Conservation (phyloP, 2,797 vertebrate genomes). For the Gymnopithys bicolor region DNA sequence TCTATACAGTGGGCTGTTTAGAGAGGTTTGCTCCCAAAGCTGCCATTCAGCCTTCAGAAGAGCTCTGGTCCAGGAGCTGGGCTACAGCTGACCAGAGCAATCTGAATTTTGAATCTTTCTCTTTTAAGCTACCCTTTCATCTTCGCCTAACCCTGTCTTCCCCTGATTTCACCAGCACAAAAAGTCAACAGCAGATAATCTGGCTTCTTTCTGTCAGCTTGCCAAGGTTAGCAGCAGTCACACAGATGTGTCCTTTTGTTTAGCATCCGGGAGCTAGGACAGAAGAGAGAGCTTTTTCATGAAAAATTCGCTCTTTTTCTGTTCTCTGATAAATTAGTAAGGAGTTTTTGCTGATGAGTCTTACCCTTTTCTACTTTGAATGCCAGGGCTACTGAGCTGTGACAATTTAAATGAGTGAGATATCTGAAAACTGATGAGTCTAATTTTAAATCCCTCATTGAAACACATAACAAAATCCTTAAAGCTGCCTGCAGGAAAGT, state of each 20-base stretch:
- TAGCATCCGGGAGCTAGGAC: background rate
- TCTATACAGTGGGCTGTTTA: background rate
- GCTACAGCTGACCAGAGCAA: background rate
- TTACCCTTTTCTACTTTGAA: slow-evolving; percentile 61
- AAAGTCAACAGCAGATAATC: background rate
- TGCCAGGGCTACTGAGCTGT: slow-evolving; percentile 65
- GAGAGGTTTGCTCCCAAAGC: background rate
- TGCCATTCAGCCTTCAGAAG: background rate
- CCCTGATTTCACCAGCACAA: background rate
- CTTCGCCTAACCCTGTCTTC: background rate
- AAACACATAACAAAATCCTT: slow-evolving; percentile 57
- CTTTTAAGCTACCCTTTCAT: background rate
- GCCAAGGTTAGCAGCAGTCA: background rate
- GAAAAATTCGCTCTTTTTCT: background rate
- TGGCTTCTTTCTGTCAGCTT: background rate
- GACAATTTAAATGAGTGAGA: slow-evolving; percentile 74
- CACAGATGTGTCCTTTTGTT: background rate
- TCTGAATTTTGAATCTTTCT: background rate
- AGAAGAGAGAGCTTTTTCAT: background rate
- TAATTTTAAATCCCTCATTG: slow-evolving; percentile 66
- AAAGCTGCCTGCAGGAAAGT: slow-evolving; percentile 64
- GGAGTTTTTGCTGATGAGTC: slow-evolving; percentile 60
- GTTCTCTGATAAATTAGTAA: slow-evolving; percentile 59
- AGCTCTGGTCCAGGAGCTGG: background rate
- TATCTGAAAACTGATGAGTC: slow-evolving; percentile 72